Conservation (phyloP, 2,888 invertebrate genomes). For the Microctonus aethiopoides region DNA sequence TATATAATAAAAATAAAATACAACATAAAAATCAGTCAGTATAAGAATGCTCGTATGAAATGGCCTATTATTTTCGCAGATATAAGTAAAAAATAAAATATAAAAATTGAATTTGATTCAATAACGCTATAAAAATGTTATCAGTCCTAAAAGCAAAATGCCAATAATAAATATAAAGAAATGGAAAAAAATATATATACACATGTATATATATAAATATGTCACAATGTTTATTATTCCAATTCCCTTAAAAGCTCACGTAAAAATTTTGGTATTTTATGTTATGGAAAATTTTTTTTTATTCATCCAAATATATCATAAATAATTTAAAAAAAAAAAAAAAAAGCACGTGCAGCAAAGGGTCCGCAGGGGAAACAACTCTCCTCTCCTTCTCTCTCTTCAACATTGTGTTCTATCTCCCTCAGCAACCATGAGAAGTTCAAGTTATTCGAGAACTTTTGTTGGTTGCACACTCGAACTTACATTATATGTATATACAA, state of each 20-base stretch:
- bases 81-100: neutral
- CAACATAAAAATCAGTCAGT: neutral
- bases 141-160: neutral
- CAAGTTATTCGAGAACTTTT: slow-evolving; percentile 26
- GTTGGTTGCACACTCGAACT: neutral
- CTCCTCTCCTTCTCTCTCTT: slow-evolving; percentile 24
- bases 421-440: neutral
- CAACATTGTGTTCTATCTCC: slow-evolving; percentile 13
- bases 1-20: neutral
- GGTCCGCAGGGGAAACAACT: neutral
- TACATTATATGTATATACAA: neutral
- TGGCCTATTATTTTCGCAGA: too few relatives aligned
- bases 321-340: neutral
- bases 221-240: slow-evolving; percentile 16
- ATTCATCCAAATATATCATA: neutral
- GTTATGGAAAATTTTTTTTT: neutral
- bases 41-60: too few relatives aligned
- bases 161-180: neutral
- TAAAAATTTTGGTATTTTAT: neutral
- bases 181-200: neutral
- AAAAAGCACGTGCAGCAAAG: neutral
- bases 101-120: slow-evolving; percentile 9
- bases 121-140: neutral
- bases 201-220: too few relatives aligned
- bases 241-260: slow-evolving; percentile 26